These are phyloP conservation scores for Thaleichthys pacificus DNA, from an alignment of 2,797 vertebrate genomes.

Conservation along the genomic window DNA sequence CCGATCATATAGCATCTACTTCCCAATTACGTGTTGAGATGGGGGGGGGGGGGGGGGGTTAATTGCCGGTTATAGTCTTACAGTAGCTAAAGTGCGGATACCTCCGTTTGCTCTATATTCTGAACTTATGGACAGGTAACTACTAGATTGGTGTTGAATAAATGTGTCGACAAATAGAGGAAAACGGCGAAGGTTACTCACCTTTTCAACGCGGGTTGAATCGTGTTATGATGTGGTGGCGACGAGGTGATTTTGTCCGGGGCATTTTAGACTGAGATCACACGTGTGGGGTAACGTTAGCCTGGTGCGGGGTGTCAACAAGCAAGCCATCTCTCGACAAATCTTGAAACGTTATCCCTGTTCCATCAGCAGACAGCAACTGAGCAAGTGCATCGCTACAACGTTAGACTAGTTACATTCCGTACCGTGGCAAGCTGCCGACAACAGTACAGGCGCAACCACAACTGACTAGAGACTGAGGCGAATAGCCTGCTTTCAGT, in stretches of 20 bases:
- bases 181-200: neutral
- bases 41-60: too few species aligned
- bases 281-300: neutral
- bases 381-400: too few species aligned
- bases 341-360: neutral
- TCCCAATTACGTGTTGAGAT: neutral
- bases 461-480: neutral
- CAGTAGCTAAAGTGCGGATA: too few species aligned
- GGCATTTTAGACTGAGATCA: neutral
- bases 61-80: too few species aligned
- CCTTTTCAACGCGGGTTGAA: slow-evolving; percentile 12
- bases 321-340: neutral
- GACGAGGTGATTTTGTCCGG: neutral
- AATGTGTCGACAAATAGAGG: neutral
- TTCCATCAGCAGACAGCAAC: too few species aligned
- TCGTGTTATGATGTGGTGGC: neutral
- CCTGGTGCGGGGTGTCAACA: neutral
- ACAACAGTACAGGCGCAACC: neutral
- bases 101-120: too few species aligned
- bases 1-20: neutral
- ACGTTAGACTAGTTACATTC: too few species aligned
- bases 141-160: neutral
- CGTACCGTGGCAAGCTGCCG: neutral
- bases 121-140: too few species aligned
- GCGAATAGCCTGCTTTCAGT: neutral